phyloP scores from a whole-genome alignment of 30 jellyfish, hydroid and myxozoan species.

The Aurelia aurita region DNA sequence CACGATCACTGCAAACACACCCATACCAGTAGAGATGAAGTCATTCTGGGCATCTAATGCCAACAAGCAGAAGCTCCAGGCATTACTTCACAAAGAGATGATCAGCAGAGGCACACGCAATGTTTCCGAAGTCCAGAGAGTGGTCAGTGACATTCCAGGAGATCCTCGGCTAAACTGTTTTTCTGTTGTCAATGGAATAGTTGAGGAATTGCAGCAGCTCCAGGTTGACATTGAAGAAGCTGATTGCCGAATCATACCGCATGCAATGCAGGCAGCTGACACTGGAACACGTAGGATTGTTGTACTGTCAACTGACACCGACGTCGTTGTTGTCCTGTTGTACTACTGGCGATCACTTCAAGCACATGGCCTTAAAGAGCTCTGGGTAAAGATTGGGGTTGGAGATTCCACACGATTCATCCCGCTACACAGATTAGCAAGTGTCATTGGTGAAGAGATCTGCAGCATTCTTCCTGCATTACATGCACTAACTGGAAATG shows the following conservation, averaged over 20 bases:
- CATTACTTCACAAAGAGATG: not conserved
- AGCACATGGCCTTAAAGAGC: constrained; percentile 33
- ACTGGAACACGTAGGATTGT: not conserved
- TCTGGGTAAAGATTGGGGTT: constrained; percentile 16
- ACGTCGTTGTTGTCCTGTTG: not conserved
- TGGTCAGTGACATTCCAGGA: constrained; percentile 26
- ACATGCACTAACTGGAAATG: constrained; percentile 28
- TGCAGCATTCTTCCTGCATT: constrained; percentile 30
- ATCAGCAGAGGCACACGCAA: not conserved
- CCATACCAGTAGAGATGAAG: too few relatives aligned
- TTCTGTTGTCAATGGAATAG: constrained; percentile 8
- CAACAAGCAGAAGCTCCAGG: constrained; percentile 12
- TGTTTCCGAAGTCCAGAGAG: constrained; percentile 21
- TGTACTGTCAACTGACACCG: constrained; percentile 32
- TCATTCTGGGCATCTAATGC: constrained; percentile 16
- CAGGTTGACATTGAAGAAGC: constrained; percentile 23
- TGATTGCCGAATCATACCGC: constrained; percentile 46
- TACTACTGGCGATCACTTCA: not conserved
- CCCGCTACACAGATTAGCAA: not conserved
- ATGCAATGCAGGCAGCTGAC: constrained; percentile 30
- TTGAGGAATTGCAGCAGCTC: constrained; percentile 8
- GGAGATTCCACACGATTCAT: constrained; percentile 18
- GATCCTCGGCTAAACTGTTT: not conserved
- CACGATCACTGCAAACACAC: too few relatives aligned
- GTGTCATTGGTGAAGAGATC: not conserved